phyloP scores from a whole-genome alignment of 2,797 vertebrate genomes.

The Gymnothorax javanicus region DNA sequence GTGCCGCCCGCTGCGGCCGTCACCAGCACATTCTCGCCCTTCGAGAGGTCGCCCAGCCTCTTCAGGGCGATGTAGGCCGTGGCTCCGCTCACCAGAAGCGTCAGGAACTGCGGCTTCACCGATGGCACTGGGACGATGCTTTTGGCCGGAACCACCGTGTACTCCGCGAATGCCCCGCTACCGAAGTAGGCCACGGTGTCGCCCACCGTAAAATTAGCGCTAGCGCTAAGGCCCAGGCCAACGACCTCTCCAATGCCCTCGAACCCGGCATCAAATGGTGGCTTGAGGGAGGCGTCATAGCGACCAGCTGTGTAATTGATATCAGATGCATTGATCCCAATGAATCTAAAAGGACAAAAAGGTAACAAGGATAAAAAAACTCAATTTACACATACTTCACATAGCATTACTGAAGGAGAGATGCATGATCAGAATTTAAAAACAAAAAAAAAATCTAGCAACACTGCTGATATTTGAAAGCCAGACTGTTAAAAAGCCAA shows the following conservation, averaged over 20 bases:
- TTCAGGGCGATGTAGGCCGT: constrained; percentile 87
- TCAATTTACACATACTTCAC: constrained; percentile 42
- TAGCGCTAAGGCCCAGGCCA: constrained; percentile 87
- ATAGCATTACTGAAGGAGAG: constrained; percentile 46
- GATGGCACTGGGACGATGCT: constrained; percentile 73
- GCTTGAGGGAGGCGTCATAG: constrained; percentile 79
- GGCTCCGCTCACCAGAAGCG: constrained; percentile 82
- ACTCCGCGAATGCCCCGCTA: constrained; percentile 87
- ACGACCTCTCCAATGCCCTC: constrained; percentile 91
- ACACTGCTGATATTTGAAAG: not conserved
- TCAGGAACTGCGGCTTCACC: constrained; percentile 80
- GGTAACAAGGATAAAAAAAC: constrained; percentile 53
- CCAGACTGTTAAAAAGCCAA: constrained; percentile 7
- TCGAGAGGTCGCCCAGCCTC: constrained; percentile 76
- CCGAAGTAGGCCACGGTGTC: constrained; percentile 83
- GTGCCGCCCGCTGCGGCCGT: constrained; percentile 90
- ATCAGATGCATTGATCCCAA: constrained; percentile 93
- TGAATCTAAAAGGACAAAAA: constrained; percentile 75
- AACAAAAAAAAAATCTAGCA: not conserved
- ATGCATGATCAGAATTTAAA: constrained; percentile 1
- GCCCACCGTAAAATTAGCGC: constrained; percentile 77
- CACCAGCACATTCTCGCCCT: constrained; percentile 86
- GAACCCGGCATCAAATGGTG: constrained; percentile 86
- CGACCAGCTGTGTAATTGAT: constrained; percentile 90
- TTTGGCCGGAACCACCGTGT: constrained; percentile 78